phyloP scores from a whole-genome alignment of 2,888 invertebrate genomes.

The Pediacus dermestoides region DNA sequence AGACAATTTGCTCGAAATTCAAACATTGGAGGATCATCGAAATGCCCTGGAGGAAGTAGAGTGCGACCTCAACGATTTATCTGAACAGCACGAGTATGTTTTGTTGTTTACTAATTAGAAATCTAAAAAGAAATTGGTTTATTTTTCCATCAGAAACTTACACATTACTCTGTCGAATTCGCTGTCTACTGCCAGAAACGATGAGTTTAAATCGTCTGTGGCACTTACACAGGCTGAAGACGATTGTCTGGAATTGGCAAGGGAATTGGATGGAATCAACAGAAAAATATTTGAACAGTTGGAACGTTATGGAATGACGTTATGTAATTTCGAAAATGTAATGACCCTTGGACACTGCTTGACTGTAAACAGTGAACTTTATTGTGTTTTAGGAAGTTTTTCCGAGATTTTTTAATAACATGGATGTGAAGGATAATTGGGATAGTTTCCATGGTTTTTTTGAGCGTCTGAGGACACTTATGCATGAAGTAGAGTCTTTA shows the following conservation, averaged over 20 bases:
- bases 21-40: constrained; percentile 33
- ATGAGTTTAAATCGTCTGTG: constrained; percentile 27
- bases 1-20: constrained; percentile 30
- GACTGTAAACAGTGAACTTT: too few species aligned
- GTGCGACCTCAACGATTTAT: constrained; percentile 11
- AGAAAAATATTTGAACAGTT: too few species aligned
- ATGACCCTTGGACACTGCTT: too few species aligned
- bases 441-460: too few species aligned
- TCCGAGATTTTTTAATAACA: too few species aligned
- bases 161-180: constrained; percentile 14
- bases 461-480: too few species aligned
- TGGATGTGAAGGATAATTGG: too few species aligned
- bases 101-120: neutral
- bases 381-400: too few species aligned
- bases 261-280: constrained; percentile 32
- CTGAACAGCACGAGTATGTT: constrained; percentile 15
- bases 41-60: constrained; percentile 28
- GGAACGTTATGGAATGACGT: too few species aligned
- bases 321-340: too few species aligned
- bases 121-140: constrained; percentile 1
- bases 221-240: constrained; percentile 27
- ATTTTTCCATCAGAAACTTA: constrained; percentile 5
- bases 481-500: too few species aligned
- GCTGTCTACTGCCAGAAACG: too few species aligned
- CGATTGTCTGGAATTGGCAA: constrained; percentile 27